Percentiles rank a stretch among this genome's conserved stretches.
Conservation (phyloP, 1,140 invertebrate genomes). For the Heliconius hewitsoni region DNA sequence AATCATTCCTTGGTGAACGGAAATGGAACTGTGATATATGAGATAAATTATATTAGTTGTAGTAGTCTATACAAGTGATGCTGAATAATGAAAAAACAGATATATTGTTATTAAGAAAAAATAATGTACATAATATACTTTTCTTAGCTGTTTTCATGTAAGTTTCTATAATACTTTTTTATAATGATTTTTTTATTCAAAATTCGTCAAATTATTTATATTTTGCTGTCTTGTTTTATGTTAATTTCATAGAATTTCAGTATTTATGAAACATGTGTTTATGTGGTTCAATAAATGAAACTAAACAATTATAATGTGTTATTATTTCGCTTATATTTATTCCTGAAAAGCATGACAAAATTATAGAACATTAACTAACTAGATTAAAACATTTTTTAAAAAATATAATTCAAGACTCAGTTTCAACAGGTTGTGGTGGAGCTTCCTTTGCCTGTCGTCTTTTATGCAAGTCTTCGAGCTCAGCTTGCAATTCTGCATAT, state of each 20-base stretch:
- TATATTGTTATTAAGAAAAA: no score
- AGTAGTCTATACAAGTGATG: background rate
- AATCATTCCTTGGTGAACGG: no score
- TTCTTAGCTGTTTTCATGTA: no score
- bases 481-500: constrained; percentile 86
- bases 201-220: no score
- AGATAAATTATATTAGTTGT: background rate
- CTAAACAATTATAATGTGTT: background rate
- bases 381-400: background rate
- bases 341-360: constrained; percentile 1
- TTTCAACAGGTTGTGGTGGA: constrained; percentile 31
- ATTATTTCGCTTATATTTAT: background rate
- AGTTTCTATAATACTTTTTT: no score
- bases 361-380: constrained; percentile 3
- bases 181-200: no score
- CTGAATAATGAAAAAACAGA: no score
- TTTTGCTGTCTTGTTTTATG: background rate
- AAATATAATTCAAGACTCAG: background rate
- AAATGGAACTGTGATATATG: background rate
- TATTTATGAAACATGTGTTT: background rate
- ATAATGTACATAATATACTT: no score
- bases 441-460: constrained; percentile 45
- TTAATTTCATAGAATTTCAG: background rate
- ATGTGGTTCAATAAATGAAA: background rate
- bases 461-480: constrained; percentile 80